Percentiles rank a stretch among this genome's conserved stretches.
Evolutionary conservation across 2,797 vertebrate genomes (phyloP).

Genomic region (Falco cherrug): DNA sequence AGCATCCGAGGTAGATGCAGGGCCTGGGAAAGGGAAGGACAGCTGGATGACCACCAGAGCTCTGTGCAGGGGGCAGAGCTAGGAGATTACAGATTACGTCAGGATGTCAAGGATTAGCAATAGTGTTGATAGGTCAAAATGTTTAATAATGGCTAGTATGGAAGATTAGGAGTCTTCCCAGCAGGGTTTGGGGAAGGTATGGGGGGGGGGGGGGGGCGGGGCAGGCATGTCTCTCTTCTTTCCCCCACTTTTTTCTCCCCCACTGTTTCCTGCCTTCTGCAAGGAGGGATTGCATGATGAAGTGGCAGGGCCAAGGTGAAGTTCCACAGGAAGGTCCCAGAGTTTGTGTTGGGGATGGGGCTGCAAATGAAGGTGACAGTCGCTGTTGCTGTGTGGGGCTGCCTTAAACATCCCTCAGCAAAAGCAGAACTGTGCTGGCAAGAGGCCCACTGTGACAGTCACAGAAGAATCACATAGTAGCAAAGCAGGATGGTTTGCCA

Average conservation of each 20-base stretch:
- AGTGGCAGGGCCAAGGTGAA: background rate
- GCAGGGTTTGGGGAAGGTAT: background rate
- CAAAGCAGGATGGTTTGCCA: background rate
- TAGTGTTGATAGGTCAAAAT: background rate
- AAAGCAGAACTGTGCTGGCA: background rate
- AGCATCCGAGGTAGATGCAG: fast-evolving
- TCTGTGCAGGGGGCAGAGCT: background rate
- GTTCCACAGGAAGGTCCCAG: background rate
- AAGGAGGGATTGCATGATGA: background rate
- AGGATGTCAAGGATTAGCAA: background rate
- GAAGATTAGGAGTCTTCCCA: background rate
- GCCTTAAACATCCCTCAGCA: background rate
- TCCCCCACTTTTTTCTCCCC: background rate
- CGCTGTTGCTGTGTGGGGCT: background rate
- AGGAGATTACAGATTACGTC: background rate
- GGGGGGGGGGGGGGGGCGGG: too few species aligned
- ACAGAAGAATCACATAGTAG: background rate
- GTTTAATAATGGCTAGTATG: background rate
- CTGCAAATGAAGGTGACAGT: background rate
- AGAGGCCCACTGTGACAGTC: background rate
- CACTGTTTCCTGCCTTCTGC: background rate
- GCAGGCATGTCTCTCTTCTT: background rate
- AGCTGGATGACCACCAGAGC: background rate
- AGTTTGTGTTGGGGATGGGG: background rate
- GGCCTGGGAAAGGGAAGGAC: background rate